These are phyloP conservation scores for Philaethria dido DNA, from an alignment of 2,888 invertebrate species.

Conservation along the genomic window DNA sequence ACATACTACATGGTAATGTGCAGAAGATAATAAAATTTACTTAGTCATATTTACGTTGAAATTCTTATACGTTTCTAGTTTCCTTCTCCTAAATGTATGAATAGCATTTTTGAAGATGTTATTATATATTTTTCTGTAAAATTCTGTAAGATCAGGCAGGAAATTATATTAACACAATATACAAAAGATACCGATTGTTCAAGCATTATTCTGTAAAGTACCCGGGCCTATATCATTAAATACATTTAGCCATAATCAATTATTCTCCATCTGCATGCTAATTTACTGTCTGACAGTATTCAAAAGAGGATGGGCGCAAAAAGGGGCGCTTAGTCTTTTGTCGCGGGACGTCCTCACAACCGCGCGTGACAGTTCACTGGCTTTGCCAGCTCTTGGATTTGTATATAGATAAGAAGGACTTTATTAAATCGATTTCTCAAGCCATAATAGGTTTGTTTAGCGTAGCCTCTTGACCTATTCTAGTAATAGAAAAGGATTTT, in stretches of 20 bases:
- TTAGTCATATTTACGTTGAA: neutral
- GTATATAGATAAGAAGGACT: constrained; percentile 62
- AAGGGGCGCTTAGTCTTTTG: constrained; percentile 55
- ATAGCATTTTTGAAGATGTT: no score
- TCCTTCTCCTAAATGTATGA: no score
- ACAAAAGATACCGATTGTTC: neutral
- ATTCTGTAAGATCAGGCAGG: neutral
- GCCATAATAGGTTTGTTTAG: constrained; percentile 42
- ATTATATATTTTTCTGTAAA: neutral
- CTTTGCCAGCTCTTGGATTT: constrained; percentile 53
- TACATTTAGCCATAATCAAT: constrained; percentile 27
- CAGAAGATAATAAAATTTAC: neutral
- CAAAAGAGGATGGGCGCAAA: constrained; percentile 55
- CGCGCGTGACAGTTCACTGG: constrained; percentile 53
- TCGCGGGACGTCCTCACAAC: constrained; percentile 52
- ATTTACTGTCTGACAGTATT: constrained; percentile 39
- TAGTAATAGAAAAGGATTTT: constrained; percentile 6
- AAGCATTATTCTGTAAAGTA: neutral
- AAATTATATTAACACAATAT: neutral
- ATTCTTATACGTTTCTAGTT: neutral
- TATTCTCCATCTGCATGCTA: constrained; percentile 34
- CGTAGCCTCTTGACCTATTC: constrained; percentile 18
- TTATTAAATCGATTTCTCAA: constrained; percentile 55
- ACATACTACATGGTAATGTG: neutral
- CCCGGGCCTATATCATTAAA: constrained; percentile 13